Evolutionary conservation across 1,140 invertebrate genomes (phyloP), one percentile per base, ranked within the genome.

Genomic region (Zaprionus camerounensis): DNA sequence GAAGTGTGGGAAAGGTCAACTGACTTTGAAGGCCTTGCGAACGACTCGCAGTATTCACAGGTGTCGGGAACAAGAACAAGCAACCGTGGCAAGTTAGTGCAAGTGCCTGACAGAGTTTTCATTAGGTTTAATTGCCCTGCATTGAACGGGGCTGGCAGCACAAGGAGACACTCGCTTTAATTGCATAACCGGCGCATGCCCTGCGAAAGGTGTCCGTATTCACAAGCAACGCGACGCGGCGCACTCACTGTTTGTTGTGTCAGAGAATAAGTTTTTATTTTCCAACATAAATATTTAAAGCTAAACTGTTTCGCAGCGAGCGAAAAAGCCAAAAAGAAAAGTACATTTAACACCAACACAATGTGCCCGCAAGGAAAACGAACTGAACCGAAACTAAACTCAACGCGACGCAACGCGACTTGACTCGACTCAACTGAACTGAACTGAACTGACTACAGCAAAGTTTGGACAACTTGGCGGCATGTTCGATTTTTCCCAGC

Each of bases 401-500:
- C 41, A 68, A 58, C 61, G 26, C 31, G 13, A 17, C 41, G 46
- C 49, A 36, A 63, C 15, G 31, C 53, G 9, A 34, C 31, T 34
- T 7, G 73, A 58, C 80, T 78, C 53, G 31, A 34, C 31, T 34
- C 31, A 77, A 58, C 80, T 78, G 53, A 69, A 78, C 69, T 78
- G 53, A 68, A 78, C 68, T 78, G 71, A 78, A 64, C 70, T 79
- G 73, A 77, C 70, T 80, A 73, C 72, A 61, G 69, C 69, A 74
- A 77, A 81, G 51, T 82, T 75, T 57, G 73, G 63, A 71, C 71
- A 73, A 74, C 72, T 71, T 77, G 81, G 78, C 59, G 67, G 79
- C 81, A 70, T 83, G 84, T 87, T 87, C 83, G 83, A 87, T 87
- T 87, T 87, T 87, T 87, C 81, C 78, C 59, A 78, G 71, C 78